Conservation (phyloP, 2,888 invertebrate species). For the Drosophila borealis region DNA sequence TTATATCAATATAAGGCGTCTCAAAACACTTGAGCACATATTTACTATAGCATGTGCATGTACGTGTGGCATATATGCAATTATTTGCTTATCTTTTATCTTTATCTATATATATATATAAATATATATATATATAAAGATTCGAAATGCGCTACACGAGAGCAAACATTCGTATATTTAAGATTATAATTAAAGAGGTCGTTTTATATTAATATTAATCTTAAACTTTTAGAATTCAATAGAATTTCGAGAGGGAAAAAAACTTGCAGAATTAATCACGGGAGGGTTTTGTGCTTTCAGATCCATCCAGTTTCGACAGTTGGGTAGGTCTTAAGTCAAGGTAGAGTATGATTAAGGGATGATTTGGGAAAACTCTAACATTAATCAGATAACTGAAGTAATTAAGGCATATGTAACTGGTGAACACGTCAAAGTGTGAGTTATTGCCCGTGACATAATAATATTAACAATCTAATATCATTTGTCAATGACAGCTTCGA, state of each 20-base stretch:
- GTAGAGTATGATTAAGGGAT: background rate
- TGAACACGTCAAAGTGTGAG: slow-evolving; percentile 5
- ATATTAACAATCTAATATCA: slow-evolving; percentile 6
- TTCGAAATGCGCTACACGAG: background rate
- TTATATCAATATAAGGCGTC: slow-evolving; percentile 21
- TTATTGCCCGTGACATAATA: slow-evolving; percentile 13
- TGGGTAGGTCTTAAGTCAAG: no score
- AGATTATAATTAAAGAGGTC: background rate
- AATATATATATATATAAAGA: background rate
- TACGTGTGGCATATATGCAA: slow-evolving; percentile 5
- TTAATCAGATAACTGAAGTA: background rate
- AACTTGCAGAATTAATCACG: no score
- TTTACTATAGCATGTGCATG: slow-evolving; percentile 33
- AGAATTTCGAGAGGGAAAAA: no score
- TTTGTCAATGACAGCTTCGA: slow-evolving; percentile 15
- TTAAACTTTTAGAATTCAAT: no score
- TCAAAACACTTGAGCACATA: slow-evolving; percentile 43
- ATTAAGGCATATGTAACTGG: slow-evolving; percentile 10
- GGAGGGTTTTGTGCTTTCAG: no score
- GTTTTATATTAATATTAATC: background rate
- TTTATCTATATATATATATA: background rate
- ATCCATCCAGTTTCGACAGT: no score
- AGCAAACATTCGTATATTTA: background rate
- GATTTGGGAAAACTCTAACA: background rate
- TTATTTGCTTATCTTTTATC: slow-evolving; percentile 1